Base-by-base conservation (phyloP, 2,888 invertebrate genomes). In the Microdon myrmicae region DNA sequence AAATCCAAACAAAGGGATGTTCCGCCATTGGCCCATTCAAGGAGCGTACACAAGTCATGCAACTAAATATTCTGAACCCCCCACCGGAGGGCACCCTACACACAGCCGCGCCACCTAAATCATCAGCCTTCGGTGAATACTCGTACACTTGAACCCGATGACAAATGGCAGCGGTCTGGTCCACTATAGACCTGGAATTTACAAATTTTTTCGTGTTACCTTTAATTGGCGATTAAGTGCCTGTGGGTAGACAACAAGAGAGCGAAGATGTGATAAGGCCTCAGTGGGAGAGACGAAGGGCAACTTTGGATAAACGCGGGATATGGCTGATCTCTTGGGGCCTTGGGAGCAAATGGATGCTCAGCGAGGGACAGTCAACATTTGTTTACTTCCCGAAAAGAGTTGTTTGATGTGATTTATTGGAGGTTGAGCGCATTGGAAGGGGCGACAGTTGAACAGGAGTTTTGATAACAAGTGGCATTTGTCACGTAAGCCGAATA, bases 171-270 rank as follows among this genome's bases (percentile, higher is more conserved):
- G 26, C 34, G 16, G 37, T 60, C 49, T 44, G 26, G 23, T 35
- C 34, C 37, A 41, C 22, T 9, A 22, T 44, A 29, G 20, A 38
- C 41, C 64, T 68, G 67, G 68, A 68, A 69, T 71, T 72, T 70
- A 77, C 77, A 77, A 77, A 76, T 77, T 75, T 74, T 70, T 70
- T 72, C 71, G 73, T 76, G 77, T 77, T 72, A 71, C 68, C 73
- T 73, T 77, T 77, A 77, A 77, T 77, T 77, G 77, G 75, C 73
- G 75, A 77, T 77, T 77, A 76, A 74, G 74, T 75, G 74, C 76
- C 76, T 75, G 73, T 71, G 74, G 56, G 39, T n/a, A n/a, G 35
- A 20, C 12, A 22, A 41, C 41, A 41, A 34, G 29, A 51, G 26
- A 22, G 16, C 43, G 44, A 43, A 34, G 29, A 20, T 13, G 8